A percentile compares a stretch with the other conserved stretches of the same genome.
These are phyloP conservation scores for Scrobipalpa atriplicella DNA, from an alignment of 2,888 invertebrate species.

Conservation along the genomic window DNA sequence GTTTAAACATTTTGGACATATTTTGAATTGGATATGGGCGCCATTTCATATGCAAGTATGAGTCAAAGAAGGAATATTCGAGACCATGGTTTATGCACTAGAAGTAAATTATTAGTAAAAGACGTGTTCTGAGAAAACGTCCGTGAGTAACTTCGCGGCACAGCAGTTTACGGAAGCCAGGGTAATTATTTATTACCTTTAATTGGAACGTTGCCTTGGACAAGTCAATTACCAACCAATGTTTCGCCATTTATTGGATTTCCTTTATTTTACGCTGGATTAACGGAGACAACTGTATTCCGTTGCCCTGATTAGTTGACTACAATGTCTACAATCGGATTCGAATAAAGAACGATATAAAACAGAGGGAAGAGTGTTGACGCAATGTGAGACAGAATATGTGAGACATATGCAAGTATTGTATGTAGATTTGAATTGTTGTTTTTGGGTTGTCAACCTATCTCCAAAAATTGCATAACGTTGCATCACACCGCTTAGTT, in stretches of 20 bases:
- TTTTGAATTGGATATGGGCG: no score
- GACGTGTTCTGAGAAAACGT: slow-evolving; percentile 60
- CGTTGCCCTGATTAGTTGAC: slow-evolving; percentile 3
- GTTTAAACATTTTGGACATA: no score
- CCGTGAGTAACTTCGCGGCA: slow-evolving; percentile 50
- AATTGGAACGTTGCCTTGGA: slow-evolving; percentile 31
- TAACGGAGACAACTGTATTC: slow-evolving; percentile 5
- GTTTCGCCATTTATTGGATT: slow-evolving; percentile 32
- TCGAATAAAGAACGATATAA: slow-evolving; percentile 5
- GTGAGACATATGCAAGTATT: slow-evolving; percentile 17
- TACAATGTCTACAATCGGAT: neutral
- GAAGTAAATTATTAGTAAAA: slow-evolving; percentile 50
- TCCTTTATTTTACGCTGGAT: slow-evolving; percentile 19
- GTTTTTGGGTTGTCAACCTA: neutral
- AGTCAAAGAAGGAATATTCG: slow-evolving; percentile 51
- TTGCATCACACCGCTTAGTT: no score
- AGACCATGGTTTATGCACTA: slow-evolving; percentile 49
- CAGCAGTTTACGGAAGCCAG: slow-evolving; percentile 29
- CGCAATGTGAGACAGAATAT: slow-evolving; percentile 17
- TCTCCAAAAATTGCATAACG: no score
- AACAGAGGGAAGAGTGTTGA: slow-evolving; percentile 13
- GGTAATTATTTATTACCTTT: slow-evolving; percentile 32
- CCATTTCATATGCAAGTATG: neutral
- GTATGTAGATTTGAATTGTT: slow-evolving; percentile 13
- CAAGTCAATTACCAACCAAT: slow-evolving; percentile 31